Percentiles rank a stretch among this genome's conserved stretches.
These are phyloP conservation scores for Manacus vitellinus DNA, from an alignment of 2,113 vertebrate genomes.

Conservation along the genomic window DNA sequence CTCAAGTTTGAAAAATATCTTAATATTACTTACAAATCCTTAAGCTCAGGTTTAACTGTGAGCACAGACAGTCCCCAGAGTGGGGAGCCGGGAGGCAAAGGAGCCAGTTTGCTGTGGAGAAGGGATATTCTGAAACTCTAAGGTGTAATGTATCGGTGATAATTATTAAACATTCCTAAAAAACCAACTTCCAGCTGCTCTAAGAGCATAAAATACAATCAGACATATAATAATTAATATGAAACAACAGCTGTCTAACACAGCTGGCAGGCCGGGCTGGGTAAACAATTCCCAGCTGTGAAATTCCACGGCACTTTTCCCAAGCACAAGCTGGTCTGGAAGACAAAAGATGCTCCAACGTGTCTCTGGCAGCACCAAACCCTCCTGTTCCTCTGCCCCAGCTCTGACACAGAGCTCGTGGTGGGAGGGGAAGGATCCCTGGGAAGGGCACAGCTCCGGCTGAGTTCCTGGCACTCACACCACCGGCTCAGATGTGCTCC, in stretches of 20 bases:
- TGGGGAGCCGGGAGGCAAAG: not conserved
- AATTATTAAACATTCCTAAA: not conserved
- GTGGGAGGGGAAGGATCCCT: not conserved
- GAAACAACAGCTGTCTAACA: not conserved
- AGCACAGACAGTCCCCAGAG: not conserved
- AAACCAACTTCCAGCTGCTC: not conserved
- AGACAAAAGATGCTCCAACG: not conserved
- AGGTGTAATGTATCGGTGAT: not conserved
- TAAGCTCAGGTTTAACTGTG: fast-evolving
- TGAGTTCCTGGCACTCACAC: not conserved
- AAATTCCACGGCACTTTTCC: not conserved
- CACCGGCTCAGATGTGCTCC: not conserved
- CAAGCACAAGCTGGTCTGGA: not conserved
- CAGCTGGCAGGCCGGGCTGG: not conserved
- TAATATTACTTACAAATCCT: not conserved
- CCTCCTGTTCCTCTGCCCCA: not conserved
- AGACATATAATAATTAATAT: fast-evolving
- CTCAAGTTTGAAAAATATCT: not conserved
- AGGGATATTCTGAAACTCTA: not conserved
- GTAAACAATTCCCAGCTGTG: not conserved
- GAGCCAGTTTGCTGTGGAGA: not conserved
- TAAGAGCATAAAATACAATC: fast-evolving
- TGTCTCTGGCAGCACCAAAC: not conserved
- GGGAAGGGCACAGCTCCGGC: not conserved
- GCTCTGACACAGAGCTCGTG: not conserved